Evolutionary conservation across 1,140 invertebrate genomes (phyloP).

Genomic region (Hyles euphorbiae): DNA sequence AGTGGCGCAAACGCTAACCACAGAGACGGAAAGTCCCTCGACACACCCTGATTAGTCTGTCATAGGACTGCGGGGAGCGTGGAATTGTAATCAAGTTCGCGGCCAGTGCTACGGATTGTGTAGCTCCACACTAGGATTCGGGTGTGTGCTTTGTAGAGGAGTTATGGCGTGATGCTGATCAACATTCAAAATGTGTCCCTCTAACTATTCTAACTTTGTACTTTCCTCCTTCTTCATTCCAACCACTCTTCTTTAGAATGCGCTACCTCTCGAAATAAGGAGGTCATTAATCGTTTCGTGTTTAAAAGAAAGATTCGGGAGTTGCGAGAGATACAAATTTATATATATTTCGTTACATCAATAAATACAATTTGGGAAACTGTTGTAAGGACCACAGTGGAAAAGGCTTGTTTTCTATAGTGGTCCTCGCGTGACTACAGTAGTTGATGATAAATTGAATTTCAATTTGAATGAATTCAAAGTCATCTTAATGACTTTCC

Average conservation of each 20-base stretch:
- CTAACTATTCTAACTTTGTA: too few species aligned
- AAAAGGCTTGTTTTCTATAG: too few species aligned
- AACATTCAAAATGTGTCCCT: too few species aligned
- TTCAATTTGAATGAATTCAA: too few species aligned
- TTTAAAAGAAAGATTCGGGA: too few species aligned
- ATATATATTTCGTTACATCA: too few species aligned
- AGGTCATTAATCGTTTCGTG: constrained; percentile 28
- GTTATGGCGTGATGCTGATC: neutral
- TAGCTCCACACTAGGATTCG: constrained; percentile 17
- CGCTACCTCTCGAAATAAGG: constrained; percentile 29
- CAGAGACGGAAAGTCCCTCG: constrained; percentile 27
- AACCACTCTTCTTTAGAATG: constrained; percentile 9
- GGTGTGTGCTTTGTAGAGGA: constrained; percentile 4
- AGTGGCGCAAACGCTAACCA: constrained; percentile 22
- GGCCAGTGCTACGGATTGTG: constrained; percentile 16
- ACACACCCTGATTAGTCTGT: constrained; percentile 43
- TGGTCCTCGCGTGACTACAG: too few species aligned
- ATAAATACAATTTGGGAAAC: too few species aligned
- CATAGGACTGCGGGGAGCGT: constrained; percentile 27
- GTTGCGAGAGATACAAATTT: too few species aligned
- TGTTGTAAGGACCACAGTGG: too few species aligned
- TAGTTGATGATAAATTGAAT: too few species aligned
- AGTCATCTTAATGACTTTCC: too few species aligned
- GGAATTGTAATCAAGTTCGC: constrained; percentile 36
- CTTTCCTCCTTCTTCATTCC: neutral